Conservation (phyloP, 2,797 vertebrate species). For the Sitta carolinensis region DNA sequence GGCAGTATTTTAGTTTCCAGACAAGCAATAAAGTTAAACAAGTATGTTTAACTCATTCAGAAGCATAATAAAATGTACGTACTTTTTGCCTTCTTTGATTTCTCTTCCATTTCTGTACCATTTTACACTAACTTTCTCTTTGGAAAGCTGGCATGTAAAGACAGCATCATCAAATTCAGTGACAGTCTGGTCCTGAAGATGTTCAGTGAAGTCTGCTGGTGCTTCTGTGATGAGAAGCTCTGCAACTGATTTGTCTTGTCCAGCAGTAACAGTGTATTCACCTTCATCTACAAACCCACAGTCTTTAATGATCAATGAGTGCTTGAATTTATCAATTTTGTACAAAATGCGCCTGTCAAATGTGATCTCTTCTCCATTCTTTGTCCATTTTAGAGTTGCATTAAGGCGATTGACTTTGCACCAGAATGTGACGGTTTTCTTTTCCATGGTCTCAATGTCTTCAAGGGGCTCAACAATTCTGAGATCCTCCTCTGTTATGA, state of each 20-base stretch:
- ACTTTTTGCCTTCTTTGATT: slow-evolving; percentile 96
- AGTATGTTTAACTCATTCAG: not conserved
- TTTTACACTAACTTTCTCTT: slow-evolving; percentile 93
- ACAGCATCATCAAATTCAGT: slow-evolving; percentile 93
- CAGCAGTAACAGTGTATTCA: slow-evolving; percentile 90
- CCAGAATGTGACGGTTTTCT: slow-evolving; percentile 91
- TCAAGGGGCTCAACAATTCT: slow-evolving; percentile 91
- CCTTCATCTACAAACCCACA: slow-evolving; percentile 93
- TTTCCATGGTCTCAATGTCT: slow-evolving; percentile 97
- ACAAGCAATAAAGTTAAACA: not conserved
- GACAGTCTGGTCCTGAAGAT: slow-evolving; percentile 94
- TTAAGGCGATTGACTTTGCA: slow-evolving; percentile 95
- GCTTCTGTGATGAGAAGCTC: slow-evolving; percentile 97
- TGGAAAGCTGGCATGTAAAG: slow-evolving; percentile 91
- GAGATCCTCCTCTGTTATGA: slow-evolving; percentile 89
- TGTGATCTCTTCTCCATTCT: slow-evolving; percentile 87
- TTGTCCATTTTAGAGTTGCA: slow-evolving; percentile 91
- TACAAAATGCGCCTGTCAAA: slow-evolving; percentile 87
- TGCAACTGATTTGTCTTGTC: slow-evolving; percentile 87
- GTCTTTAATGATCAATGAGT: slow-evolving; percentile 92
- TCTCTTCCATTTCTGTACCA: slow-evolving; percentile 97
- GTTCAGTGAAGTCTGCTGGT: slow-evolving; percentile 88
- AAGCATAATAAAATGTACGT: slow-evolving; percentile 7
- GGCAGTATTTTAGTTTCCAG: slow-evolving; percentile 15
- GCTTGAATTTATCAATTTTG: slow-evolving; percentile 92